phyloP scores from a whole-genome alignment of 2,113 vertebrate genomes.

The Alaudala cheleensis region DNA sequence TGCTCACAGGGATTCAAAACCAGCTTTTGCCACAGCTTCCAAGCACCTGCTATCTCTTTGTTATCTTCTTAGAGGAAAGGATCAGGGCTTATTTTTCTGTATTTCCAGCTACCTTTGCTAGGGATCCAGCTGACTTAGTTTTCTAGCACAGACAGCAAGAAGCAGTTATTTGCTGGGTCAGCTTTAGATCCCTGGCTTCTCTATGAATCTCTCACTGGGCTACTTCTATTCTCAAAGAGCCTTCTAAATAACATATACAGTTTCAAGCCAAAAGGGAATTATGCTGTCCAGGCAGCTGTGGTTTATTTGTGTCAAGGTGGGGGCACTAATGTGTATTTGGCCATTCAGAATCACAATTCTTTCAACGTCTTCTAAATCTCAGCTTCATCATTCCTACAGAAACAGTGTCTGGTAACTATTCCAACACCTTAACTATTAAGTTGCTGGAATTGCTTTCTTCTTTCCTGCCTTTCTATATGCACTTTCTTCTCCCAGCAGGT shows the following conservation, averaged over 20 bases:
- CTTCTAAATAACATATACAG: constrained; percentile 61
- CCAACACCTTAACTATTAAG: constrained; percentile 59
- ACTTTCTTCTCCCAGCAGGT: background rate
- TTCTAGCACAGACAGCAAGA: constrained; percentile 16
- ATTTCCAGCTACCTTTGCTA: constrained; percentile 9
- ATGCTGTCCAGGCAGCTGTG: constrained; percentile 66
- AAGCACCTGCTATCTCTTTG: constrained; percentile 45
- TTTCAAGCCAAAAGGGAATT: constrained; percentile 67
- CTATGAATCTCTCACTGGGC: constrained; percentile 54
- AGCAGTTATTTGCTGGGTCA: constrained; percentile 57
- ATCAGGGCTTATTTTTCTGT: background rate
- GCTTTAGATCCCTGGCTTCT: constrained; percentile 62
- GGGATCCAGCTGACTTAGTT: background rate
- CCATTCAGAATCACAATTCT: constrained; percentile 66
- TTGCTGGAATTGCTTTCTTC: constrained; percentile 32
- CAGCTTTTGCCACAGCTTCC: background rate
- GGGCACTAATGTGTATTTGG: constrained; percentile 66
- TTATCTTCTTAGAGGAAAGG: background rate
- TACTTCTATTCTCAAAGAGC: constrained; percentile 61
- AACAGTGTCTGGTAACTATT: constrained; percentile 68
- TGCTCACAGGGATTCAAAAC: background rate
- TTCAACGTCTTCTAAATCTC: constrained; percentile 67
- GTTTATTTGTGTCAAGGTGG: constrained; percentile 70
- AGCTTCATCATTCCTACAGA: constrained; percentile 69
- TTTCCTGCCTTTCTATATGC: background rate